A percentile compares a stretch with the other conserved stretches of the same genome.
Evolutionary conservation across 2,113 vertebrate species (phyloP).

Genomic region (Daubentonia madagascariensis): DNA sequence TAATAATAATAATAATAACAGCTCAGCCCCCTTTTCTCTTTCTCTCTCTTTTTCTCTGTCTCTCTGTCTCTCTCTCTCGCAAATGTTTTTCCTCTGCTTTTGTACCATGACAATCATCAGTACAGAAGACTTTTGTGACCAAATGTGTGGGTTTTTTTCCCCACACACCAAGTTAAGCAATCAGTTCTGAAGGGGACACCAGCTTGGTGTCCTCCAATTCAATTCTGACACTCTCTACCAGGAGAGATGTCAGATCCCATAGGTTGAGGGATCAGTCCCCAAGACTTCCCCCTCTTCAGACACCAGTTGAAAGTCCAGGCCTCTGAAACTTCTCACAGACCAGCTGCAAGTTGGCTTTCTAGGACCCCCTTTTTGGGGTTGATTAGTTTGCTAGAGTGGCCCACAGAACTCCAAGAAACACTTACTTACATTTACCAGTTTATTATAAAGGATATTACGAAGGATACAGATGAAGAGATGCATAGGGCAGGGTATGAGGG

Average conservation of each 20-base stretch:
- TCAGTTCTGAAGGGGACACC: neutral
- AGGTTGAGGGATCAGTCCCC: neutral
- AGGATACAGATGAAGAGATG: neutral
- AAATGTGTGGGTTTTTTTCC: neutral
- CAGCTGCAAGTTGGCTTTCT: neutral
- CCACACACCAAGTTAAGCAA: neutral
- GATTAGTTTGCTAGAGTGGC: neutral
- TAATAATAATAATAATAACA: no score
- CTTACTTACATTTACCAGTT: neutral
- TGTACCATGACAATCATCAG: neutral
- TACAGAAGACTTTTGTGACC: neutral
- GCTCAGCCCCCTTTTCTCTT: neutral
- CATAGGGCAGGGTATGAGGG: neutral
- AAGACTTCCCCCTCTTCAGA: neutral
- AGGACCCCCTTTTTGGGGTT: neutral
- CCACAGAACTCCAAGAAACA: neutral
- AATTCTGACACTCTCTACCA: neutral
- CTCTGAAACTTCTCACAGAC: neutral
- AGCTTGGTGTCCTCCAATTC: neutral
- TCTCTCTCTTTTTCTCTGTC: no score
- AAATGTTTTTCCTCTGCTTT: neutral
- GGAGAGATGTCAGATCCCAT: neutral
- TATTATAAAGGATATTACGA: neutral
- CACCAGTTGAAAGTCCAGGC: neutral
- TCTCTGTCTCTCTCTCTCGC: no score